phyloP scores from a whole-genome alignment of 1,140 invertebrate genomes.

The Diorhabda carinulata region DNA sequence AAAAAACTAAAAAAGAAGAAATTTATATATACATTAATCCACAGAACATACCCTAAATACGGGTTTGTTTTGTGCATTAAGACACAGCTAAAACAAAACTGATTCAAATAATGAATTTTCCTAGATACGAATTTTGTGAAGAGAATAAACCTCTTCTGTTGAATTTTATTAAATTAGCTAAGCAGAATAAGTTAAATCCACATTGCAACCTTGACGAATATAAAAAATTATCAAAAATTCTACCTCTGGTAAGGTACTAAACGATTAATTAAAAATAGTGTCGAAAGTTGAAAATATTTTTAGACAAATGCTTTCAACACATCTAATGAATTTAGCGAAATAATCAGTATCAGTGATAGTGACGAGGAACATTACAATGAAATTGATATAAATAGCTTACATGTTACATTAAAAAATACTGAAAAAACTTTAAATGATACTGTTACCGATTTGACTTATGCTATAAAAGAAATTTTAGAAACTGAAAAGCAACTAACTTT shows the following conservation, averaged over 20 bases:
- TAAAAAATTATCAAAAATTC: slow-evolving; percentile 15
- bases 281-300: background rate
- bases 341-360: slow-evolving; percentile 21
- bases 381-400: background rate
- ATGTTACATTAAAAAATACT: background rate
- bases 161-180: slow-evolving; percentile 21
- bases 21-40: no score
- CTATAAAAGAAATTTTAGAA: slow-evolving; percentile 23
- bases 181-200: slow-evolving; percentile 12
- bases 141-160: slow-evolving; percentile 19
- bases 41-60: no score
- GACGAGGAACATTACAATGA: slow-evolving; percentile 19
- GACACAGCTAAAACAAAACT: no score
- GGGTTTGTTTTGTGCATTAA: no score
- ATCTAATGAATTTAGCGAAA: slow-evolving; percentile 7
- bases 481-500: slow-evolving; percentile 18
- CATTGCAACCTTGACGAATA: slow-evolving; percentile 22
- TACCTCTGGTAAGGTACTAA: slow-evolving; percentile 24
- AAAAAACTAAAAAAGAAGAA: no score
- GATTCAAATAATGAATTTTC: slow-evolving; percentile 13
- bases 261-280: slow-evolving; percentile 7
- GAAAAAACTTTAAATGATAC: slow-evolving; percentile 4
- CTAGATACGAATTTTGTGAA: slow-evolving; percentile 20
- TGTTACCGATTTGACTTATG: slow-evolving; percentile 15
- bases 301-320: background rate